Evolutionary conservation across 2,113 vertebrate species (phyloP), one percentile per base, ranked within the genome.

Genomic region (Salminus brasiliensis): DNA sequence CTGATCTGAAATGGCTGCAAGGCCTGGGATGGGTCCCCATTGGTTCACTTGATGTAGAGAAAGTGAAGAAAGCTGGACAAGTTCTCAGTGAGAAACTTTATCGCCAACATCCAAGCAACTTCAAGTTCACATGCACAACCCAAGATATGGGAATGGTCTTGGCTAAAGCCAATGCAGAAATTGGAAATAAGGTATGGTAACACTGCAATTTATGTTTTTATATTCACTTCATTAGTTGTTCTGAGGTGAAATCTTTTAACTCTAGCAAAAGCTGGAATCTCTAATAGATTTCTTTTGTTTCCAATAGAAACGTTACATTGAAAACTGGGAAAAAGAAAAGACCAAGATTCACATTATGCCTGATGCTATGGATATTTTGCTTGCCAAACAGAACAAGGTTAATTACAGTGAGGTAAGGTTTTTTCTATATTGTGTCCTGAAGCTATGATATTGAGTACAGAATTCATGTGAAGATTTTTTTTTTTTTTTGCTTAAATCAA

Each of bases 241-340:
- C 11, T 52, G 6, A n/a, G 21, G 47, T 52, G 45, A 49, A 11
- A 11, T 3, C 45, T 15, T 21, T 52, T 21, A 2, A 7, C n/a
- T 52, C 5, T 52, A 2, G 45, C 2, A 18, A 49, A 49, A 49
- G 45, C 45, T 16, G 6, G 18, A 21, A 21, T 52, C 47, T n/a
- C 18, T 21, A 15, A 52, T 39, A n/a, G 60, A 63, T 25, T 68
- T 52, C 8, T 27, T 79, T 29, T 41, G 1, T 76, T 75, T 13
- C 15, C 63, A 73, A 15, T 78, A 94, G 93, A 86, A 81, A 85
- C 81, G 92, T 7, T 97, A 97, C 59, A 85, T 79, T 36, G 87
- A 94, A 47, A 93, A 90, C 13, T 97, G 95, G 95, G 92, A 97
- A 30, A 94, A 93, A 5, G 92, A 93, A 16, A 97, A 97, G 90